phyloP scores from a whole-genome alignment of 2,888 invertebrate species.

The Ochropleura leucogaster region DNA sequence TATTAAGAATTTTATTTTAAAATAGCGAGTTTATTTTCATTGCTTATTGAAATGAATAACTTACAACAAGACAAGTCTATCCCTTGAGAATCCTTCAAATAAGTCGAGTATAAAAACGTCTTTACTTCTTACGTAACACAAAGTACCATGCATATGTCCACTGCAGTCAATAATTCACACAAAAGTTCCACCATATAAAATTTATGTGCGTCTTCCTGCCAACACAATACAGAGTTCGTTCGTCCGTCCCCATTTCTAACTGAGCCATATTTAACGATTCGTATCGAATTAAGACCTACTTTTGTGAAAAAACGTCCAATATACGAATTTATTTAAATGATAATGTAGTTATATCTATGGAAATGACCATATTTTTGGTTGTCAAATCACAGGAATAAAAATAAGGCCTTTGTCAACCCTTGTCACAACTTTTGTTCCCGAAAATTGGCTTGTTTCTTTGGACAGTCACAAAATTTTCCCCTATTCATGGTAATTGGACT shows the following conservation, averaged over 20 bases:
- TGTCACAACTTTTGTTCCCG: slow-evolving; percentile 10
- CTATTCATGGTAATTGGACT: neutral
- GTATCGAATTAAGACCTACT: slow-evolving; percentile 37
- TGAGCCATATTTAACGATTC: slow-evolving; percentile 35
- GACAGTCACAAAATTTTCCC: neutral
- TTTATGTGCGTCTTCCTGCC: slow-evolving; percentile 41
- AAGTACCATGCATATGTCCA: neutral
- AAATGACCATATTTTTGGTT: slow-evolving; percentile 51
- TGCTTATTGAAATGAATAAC: neutral
- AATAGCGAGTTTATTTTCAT: neutral
- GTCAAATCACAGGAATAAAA: slow-evolving; percentile 43
- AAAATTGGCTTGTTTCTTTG: slow-evolving; percentile 29
- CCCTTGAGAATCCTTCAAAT: neutral
- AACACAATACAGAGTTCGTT: slow-evolving; percentile 33
- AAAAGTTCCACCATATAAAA: slow-evolving; percentile 32
- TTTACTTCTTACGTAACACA: slow-evolving; percentile 8
- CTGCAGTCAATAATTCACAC: slow-evolving; percentile 18
- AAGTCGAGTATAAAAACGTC: neutral
- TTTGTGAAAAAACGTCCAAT: slow-evolving; percentile 34
- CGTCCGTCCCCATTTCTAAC: slow-evolving; percentile 28
- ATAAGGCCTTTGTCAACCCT: slow-evolving; percentile 30
- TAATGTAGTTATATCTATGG: slow-evolving; percentile 61
- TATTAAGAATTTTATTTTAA: neutral
- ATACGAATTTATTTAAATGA: slow-evolving; percentile 55
- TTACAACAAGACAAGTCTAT: neutral